Evolutionary conservation across 2,113 vertebrate genomes (phyloP).

Genomic region (Gnathonemus longibarbis): DNA sequence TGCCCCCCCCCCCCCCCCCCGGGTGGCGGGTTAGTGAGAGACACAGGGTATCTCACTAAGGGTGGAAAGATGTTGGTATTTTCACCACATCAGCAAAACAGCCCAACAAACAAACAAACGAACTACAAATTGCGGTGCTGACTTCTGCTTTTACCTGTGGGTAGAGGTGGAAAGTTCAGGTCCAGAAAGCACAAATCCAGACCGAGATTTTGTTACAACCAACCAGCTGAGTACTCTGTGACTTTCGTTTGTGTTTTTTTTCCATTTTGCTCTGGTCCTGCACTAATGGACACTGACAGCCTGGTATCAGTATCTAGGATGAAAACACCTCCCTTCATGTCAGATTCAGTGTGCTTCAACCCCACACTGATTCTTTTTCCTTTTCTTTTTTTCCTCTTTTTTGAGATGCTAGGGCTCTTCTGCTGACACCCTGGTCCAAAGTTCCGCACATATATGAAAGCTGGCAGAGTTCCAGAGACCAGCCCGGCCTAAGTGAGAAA

Average conservation of each 20-base stretch:
- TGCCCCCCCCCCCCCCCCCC: too few species aligned
- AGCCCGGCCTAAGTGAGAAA: neutral
- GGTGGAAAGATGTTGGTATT: neutral
- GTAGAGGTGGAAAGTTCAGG: neutral
- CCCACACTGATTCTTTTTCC: neutral
- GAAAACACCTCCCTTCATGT: neutral
- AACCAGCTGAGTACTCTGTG: neutral
- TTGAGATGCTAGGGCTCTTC: neutral
- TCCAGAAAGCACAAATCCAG: neutral
- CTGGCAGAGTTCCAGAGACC: neutral
- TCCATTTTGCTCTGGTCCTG: neutral
- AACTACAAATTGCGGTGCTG: neutral
- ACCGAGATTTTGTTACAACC: neutral
- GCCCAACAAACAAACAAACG: neutral
- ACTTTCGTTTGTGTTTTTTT: neutral
- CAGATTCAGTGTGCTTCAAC: neutral
- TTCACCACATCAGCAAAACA: neutral
- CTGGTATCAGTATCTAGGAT: neutral
- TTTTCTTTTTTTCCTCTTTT: neutral
- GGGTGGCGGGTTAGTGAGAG: neutral
- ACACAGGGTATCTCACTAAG: neutral
- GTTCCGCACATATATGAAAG: neutral
- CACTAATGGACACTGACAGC: neutral
- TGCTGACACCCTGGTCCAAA: neutral
- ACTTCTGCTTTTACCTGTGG: neutral